Base-by-base conservation (phyloP, 2,888 invertebrate species). In the Drosophila conformis region DNA sequence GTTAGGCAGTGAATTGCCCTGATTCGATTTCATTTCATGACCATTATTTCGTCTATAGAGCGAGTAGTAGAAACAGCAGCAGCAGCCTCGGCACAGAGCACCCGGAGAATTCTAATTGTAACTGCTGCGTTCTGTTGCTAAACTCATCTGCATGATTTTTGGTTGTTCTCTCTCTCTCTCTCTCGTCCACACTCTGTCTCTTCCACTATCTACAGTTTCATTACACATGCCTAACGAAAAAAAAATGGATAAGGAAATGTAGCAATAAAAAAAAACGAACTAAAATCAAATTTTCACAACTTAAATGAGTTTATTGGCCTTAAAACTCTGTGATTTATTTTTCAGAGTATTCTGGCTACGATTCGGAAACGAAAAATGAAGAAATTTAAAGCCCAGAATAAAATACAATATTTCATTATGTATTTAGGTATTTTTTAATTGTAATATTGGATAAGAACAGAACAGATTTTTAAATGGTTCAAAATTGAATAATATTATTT, bases 81-180 rank as follows among this genome's bases (percentile, higher is more conserved):
- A 40, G 11, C 54, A 27, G 13, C 18, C 11, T 7, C 10, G 29
- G 54, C 61, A 65, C 38, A 42, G 64, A 53, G 56, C 6, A 61
- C 57, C 79, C 79, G 60, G 61, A 68, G 68, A 72, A 69, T 57
- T 58, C 63, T 13, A 66, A 48, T 64, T 64, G 73, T 18, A 35
- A 27, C 29, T 63, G 62, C 54, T 72, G 73, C 69, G 57, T 78
- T 71, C 54, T 67, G 76, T 64, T 69, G 69, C 73, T 66, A 85
- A 82, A 77, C 85, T 87, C 83, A 89, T 89, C 87, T 89, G 80
- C 89, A 89, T 89, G 85, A 80, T 76, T 89, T 87, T 71, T 74
- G 70, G 56, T 40, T 63, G 52, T 38, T 8, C 11, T 21, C 46
- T 25, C 40, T 29, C 51, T 51, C 36, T 57, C 46, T 38, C 52